Percentiles rank a stretch among this genome's conserved stretches.
These are phyloP conservation scores for Ptychobarbus kaznakovi DNA, from an alignment of 2,797 vertebrate species.

Conservation along the genomic window DNA sequence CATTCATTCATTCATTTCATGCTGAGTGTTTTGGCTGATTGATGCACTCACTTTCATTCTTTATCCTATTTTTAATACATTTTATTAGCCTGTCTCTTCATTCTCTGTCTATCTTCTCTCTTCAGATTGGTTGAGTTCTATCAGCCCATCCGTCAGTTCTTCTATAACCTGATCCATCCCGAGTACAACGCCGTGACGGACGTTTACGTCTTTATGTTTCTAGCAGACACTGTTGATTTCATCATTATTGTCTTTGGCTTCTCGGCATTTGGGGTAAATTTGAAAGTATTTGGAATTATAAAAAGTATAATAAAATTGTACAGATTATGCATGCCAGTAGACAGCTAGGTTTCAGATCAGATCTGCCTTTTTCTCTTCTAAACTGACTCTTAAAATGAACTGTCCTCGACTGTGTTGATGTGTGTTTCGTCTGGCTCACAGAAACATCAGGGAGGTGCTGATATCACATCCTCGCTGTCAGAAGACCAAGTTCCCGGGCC, in stretches of 20 bases:
- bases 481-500: slow-evolving; percentile 96
- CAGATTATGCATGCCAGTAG: background rate
- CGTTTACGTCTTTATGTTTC: slow-evolving; percentile 98
- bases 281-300: background rate
- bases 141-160: slow-evolving; percentile 93
- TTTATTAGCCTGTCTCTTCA: background rate
- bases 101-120: background rate
- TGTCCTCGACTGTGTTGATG: background rate
- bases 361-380: background rate
- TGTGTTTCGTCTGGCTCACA: slow-evolving; percentile 61
- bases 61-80: background rate
- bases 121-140: slow-evolving; percentile 89
- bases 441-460: slow-evolving; percentile 95
- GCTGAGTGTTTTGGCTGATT: background rate
- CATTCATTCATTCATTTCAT: background rate
- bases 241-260: slow-evolving; percentile 99
- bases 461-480: slow-evolving; percentile 95
- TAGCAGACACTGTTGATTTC: slow-evolving; percentile 96
- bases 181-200: slow-evolving; percentile 98
- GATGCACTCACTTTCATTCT: background rate
- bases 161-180: slow-evolving; percentile 96
- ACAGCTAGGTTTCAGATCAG: background rate
- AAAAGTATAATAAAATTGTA: no score
- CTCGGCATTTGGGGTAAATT: slow-evolving; percentile 95
- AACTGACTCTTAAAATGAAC: background rate